phyloP scores from a whole-genome alignment of 1,140 invertebrate genomes.

The Conus ventricosus region DNA sequence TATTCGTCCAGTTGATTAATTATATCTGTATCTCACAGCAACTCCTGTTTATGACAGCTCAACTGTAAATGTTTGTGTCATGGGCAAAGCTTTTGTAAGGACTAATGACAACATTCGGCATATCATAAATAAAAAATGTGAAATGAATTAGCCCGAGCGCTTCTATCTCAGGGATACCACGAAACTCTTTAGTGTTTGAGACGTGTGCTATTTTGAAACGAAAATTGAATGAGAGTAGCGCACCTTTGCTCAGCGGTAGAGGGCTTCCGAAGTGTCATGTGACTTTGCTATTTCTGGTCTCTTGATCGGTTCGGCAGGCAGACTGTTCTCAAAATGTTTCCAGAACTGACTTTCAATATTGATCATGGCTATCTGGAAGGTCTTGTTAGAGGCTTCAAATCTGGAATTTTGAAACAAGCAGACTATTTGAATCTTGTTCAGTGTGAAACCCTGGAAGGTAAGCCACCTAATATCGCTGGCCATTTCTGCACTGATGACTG shows the following conservation, averaged over 20 bases:
- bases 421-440: conserved; percentile 99
- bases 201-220: neutral
- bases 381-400: conserved; percentile 97
- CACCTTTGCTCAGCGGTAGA: neutral
- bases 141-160: too few species aligned
- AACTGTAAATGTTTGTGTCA: too few species aligned
- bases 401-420: conserved; percentile 95
- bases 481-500: conserved; percentile 37
- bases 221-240: neutral
- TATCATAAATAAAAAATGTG: too few species aligned
- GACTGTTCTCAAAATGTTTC: conserved; percentile 56
- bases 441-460: conserved; percentile 99
- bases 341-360: conserved; percentile 87
- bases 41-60: too few species aligned
- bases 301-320: neutral
- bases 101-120: too few species aligned
- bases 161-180: too few species aligned
- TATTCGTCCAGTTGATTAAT: too few species aligned
- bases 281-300: conserved; percentile 13
- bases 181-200: too few species aligned
- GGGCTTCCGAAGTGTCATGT: conserved; percentile 29
- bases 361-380: conserved; percentile 99
- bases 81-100: too few species aligned
- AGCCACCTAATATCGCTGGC: conserved; percentile 48
- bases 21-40: too few species aligned